Base-by-base conservation (phyloP, 2,797 vertebrate genomes). In the Anguilla pacifica region DNA sequence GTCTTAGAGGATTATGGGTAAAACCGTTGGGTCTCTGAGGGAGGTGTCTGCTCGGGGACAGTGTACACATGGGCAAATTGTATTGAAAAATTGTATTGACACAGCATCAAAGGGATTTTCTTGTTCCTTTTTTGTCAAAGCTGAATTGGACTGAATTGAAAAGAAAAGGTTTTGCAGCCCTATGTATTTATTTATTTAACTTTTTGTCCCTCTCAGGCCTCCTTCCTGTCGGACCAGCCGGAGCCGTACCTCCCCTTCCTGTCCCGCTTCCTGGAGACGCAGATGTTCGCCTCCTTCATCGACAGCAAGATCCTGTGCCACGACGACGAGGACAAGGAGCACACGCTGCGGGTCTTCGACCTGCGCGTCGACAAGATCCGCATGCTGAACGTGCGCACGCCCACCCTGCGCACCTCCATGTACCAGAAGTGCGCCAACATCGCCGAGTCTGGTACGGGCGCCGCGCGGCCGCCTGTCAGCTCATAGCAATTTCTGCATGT, bases 231-330 rank as follows among this genome's bases (percentile, higher is more conserved):
- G 0, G 98, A 99, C 94, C 98, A 99, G 92, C 99, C 99, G 2
- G 99, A 99, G 92, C 99, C 99, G 89, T 99, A 99, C 91, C 93
- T 99, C 92, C 99, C 99, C 88, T 99, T 99, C 94, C 97, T 99
- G 89, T 99, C 99, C 0, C 98, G 98, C 90, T 99, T 99, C 93
- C 94, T 99, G 93, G 99, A 99, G 94, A 99, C 99, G 0, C 99
- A 99, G 93, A 99, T 99, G 98, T 99, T 99, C 90, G 99, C 99
- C 59, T 99, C 99, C 85, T 99, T 99, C 93, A 98, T 99, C 84
- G 99, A 99, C 90, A 97, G 98, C 93, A 99, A 99, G 94, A 99
- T 99, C 91, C 97, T 99, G 94, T 99, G 97, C 92, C 99, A 99
- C 0, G 98, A 99, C 17, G 98, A 99, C 3, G 99, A 99, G 70